A percentile compares a stretch with the other conserved stretches of the same genome.
These are phyloP conservation scores for Pangasius sanitwongsei DNA, from an alignment of 2,797 vertebrate genomes.

Conservation along the genomic window DNA sequence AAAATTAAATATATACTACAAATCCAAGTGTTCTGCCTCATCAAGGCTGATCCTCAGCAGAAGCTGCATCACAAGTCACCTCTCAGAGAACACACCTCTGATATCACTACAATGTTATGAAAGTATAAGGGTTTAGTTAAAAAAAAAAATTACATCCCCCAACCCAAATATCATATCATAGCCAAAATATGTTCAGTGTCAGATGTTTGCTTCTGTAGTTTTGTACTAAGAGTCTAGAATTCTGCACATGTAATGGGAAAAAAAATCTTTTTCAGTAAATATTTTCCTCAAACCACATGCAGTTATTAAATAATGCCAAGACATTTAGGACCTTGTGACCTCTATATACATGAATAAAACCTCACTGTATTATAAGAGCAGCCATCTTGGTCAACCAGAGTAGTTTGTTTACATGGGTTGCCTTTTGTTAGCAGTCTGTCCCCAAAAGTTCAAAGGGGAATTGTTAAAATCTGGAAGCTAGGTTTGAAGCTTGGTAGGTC, in stretches of 20 bases:
- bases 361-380: neutral
- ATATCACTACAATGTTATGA: neutral
- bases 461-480: neutral
- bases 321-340: neutral
- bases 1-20: neutral
- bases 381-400: neutral
- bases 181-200: neutral
- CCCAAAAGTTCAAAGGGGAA: neutral
- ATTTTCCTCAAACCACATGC: neutral
- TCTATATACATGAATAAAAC: neutral
- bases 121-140: neutral
- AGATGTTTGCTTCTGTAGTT: neutral
- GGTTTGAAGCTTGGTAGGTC: too few species aligned
- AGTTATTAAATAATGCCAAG: neutral
- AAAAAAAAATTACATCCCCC: neutral
- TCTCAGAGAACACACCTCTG: neutral
- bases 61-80: slow-evolving; percentile 21
- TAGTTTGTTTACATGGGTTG: neutral
- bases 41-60: slow-evolving; percentile 20
- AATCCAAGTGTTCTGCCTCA: slow-evolving; percentile 7
- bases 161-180: neutral
- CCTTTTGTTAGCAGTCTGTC: neutral
- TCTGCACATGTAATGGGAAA: neutral
- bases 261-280: neutral
- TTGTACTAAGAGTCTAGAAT: neutral